phyloP scores from a whole-genome alignment of 92 coral and sea anemone species.

The Palythoa heliodiscus region DNA sequence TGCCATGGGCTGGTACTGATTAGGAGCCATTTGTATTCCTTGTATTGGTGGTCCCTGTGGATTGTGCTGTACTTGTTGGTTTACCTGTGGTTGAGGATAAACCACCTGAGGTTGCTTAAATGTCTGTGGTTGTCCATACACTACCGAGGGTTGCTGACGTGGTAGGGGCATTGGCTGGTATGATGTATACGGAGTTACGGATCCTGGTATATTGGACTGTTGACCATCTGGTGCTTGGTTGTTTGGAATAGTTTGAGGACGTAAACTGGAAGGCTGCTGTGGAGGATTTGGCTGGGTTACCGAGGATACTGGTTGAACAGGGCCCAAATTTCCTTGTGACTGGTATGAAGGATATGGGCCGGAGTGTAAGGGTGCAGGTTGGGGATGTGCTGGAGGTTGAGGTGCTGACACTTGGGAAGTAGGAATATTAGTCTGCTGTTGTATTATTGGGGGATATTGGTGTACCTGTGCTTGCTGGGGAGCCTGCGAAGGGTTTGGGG shows the following conservation, averaged over 20 bases:
- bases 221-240: constrained; percentile 24
- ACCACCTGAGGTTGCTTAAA: constrained; percentile 54
- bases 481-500: constrained; percentile 20
- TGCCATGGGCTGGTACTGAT: constrained; percentile 6
- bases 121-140: constrained; percentile 23
- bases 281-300: constrained; percentile 20
- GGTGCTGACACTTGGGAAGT: not conserved
- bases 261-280: constrained; percentile 22
- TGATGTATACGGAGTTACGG: not conserved
- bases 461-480: not conserved
- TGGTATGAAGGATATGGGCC: constrained; percentile 16
- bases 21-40: constrained; percentile 1
- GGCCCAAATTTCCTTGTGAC: constrained; percentile 1
- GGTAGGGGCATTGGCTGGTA: constrained; percentile 44
- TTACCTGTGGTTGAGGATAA: constrained; percentile 35
- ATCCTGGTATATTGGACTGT: constrained; percentile 34
- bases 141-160: constrained; percentile 37
- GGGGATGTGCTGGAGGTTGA: constrained; percentile 31
- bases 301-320: not conserved
- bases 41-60: constrained; percentile 33
- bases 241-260: constrained; percentile 31
- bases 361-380: constrained; percentile 12
- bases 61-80: constrained; percentile 25
- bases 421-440: constrained; percentile 14
- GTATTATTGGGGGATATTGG: not conserved